Conservation (phyloP, 2,888 invertebrate genomes). For the Copidosoma aretas region DNA sequence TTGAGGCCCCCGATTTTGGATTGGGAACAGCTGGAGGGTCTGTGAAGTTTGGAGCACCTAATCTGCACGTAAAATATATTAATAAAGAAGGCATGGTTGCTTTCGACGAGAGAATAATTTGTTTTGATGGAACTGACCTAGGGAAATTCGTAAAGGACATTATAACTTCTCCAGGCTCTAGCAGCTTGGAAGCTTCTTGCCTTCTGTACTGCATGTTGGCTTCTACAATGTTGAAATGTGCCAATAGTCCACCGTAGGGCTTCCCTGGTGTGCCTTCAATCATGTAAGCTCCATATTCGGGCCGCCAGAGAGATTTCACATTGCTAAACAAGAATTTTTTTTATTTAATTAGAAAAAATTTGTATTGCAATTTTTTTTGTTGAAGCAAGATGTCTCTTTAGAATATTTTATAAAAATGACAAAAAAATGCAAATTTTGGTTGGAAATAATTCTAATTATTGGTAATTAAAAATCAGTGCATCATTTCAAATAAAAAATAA, state of each 20-base stretch:
- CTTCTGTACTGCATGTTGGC: slow-evolving; percentile 93
- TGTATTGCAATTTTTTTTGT: slow-evolving; percentile 11
- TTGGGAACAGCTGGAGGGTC: slow-evolving; percentile 78
- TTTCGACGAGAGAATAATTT: slow-evolving; percentile 8
- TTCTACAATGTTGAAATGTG: slow-evolving; percentile 98
- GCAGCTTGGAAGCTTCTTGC: slow-evolving; percentile 79
- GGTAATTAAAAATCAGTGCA: too few species aligned
- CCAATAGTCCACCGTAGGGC: slow-evolving; percentile 91
- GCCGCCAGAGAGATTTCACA: slow-evolving; percentile 92
- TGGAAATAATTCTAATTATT: too few species aligned
- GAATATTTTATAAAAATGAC: not conserved
- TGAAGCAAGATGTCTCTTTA: not conserved
- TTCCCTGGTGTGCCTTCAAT: slow-evolving; percentile 97
- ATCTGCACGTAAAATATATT: slow-evolving; percentile 63
- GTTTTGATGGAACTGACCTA: slow-evolving; percentile 66
- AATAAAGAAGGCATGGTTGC: slow-evolving; percentile 12
- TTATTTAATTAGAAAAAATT: slow-evolving; percentile 4
- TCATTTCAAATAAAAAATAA: too few species aligned
- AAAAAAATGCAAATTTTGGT: not conserved
- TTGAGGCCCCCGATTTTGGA: slow-evolving; percentile 76
- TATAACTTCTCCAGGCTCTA: slow-evolving; percentile 81
- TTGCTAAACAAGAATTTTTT: slow-evolving; percentile 50
- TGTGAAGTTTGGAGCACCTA: slow-evolving; percentile 90
- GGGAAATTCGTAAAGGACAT: slow-evolving; percentile 94
- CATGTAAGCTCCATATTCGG: slow-evolving; percentile 99